A percentile compares a stretch with the other conserved stretches of the same genome.
These are phyloP conservation scores for Sebastes iracundus DNA, from an alignment of 2,797 vertebrate genomes.

Conservation along the genomic window DNA sequence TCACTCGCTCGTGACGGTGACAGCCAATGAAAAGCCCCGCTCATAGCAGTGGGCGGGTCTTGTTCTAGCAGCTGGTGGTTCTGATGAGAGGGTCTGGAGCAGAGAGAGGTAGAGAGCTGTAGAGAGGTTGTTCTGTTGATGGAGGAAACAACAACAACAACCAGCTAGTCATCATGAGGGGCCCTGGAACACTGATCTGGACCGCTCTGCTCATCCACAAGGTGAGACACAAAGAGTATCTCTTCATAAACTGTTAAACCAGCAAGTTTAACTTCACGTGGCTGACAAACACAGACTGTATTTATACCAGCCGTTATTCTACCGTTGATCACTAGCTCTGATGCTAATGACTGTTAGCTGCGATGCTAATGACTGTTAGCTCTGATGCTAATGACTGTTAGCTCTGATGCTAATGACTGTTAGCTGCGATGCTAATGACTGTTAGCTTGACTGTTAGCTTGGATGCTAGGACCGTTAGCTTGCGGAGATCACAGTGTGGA, in stretches of 20 bases:
- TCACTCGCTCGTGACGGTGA: not conserved
- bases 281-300: not conserved
- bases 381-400: conserved; percentile 13
- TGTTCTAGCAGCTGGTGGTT: conserved; percentile 47
- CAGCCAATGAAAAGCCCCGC: conserved; percentile 53
- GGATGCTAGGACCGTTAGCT: conserved; percentile 71
- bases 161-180: conserved; percentile 76
- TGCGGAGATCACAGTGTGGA: conserved; percentile 47
- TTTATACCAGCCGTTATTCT: not conserved
- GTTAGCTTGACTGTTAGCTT: too few relatives aligned
- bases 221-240: conserved; percentile 67
- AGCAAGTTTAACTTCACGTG: not conserved
- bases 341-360: too few relatives aligned
- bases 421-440: too few relatives aligned
- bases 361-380: conserved; percentile 71
- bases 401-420: too few relatives aligned
- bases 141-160: conserved; percentile 75
- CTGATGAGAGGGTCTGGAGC: conserved; percentile 8
- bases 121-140: conserved; percentile 33
- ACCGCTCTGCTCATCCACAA: conserved; percentile 76
- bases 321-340: too few relatives aligned
- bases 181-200: conserved; percentile 74
- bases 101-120: conserved; percentile 4
- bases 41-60: conserved; percentile 45
- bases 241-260: not conserved